phyloP scores from a whole-genome alignment of 2,797 vertebrate species.

The Mormyrops attenuatus region DNA sequence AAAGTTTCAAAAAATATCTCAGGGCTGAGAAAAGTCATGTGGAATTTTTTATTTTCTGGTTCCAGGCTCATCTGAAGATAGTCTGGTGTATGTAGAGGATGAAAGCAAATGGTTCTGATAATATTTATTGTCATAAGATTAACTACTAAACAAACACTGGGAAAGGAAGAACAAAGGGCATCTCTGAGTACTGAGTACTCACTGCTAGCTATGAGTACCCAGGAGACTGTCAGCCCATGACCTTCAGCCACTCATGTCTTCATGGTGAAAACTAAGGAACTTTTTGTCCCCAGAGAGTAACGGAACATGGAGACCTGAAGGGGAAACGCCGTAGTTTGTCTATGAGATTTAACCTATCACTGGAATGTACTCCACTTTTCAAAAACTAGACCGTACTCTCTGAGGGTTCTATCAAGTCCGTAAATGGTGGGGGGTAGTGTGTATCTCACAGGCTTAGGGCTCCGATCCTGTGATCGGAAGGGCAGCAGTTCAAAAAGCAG shows the following conservation, averaged over 20 bases:
- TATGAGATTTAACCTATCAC: neutral
- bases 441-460: neutral
- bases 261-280: neutral
- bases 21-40: neutral
- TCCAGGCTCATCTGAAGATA: neutral
- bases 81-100: neutral
- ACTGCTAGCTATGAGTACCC: neutral
- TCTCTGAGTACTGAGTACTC: neutral
- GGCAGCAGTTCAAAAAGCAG: neutral
- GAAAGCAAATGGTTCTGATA: neutral
- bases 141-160: neutral
- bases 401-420: neutral
- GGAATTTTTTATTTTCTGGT: neutral
- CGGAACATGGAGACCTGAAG: neutral
- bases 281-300: neutral
- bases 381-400: neutral
- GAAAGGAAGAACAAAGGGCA: neutral
- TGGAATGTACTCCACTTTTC: neutral
- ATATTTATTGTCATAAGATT: neutral
- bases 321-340: neutral
- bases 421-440: neutral
- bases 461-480: neutral
- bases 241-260: neutral
- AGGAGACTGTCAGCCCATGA: neutral
- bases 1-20: neutral